phyloP scores from a whole-genome alignment of 2,888 invertebrate species.

The Iselma pallidipennis region DNA sequence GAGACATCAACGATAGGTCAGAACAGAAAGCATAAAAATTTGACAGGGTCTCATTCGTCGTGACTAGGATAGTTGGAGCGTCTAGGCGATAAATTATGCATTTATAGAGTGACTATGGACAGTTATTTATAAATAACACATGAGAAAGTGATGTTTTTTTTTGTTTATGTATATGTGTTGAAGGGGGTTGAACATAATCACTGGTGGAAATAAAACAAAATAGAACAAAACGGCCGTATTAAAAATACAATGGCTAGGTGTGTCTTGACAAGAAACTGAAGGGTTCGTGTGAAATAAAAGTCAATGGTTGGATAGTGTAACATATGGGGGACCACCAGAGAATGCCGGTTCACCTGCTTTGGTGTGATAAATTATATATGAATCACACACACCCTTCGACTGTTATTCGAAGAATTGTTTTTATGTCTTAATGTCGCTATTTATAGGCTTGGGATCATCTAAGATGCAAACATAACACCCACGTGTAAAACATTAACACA shows the following conservation, averaged over 20 bases:
- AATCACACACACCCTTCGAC: slow-evolving; percentile 42
- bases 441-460: slow-evolving; percentile 27
- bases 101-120: no score
- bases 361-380: slow-evolving; percentile 42
- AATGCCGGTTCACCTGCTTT: slow-evolving; percentile 44
- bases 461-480: slow-evolving; percentile 17
- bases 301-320: slow-evolving; percentile 38
- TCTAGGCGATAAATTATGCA: neutral
- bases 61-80: neutral
- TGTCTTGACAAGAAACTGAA: slow-evolving; percentile 34
- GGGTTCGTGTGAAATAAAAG: slow-evolving; percentile 45
- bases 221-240: slow-evolving; percentile 30
- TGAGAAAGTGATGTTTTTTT: neutral
- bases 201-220: slow-evolving; percentile 20
- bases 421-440: slow-evolving; percentile 35
- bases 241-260: slow-evolving; percentile 42
- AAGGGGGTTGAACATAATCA: slow-evolving; percentile 19
- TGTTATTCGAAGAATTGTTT: slow-evolving; percentile 32
- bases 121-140: slow-evolving; percentile 4
- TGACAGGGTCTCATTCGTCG: neutral
- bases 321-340: slow-evolving; percentile 45
- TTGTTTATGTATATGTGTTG: no score
- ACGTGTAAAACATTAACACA: neutral
- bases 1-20: neutral
- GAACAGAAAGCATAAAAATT: neutral